Conservation (phyloP, 2,888 invertebrate species). For the Eurois occulta region DNA sequence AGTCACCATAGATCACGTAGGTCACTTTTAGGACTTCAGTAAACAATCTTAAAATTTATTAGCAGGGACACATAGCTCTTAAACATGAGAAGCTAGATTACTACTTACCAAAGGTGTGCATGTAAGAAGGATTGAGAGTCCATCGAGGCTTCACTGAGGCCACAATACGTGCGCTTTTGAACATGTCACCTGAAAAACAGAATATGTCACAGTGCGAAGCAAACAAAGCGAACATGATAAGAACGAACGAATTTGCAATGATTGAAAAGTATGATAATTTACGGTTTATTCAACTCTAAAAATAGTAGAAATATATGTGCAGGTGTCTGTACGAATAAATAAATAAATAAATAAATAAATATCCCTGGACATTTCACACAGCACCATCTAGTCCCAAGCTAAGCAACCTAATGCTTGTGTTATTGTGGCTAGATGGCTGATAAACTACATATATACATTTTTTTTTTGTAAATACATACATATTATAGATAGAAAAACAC, state of each 20-base stretch:
- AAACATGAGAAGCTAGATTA: not conserved
- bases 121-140: slow-evolving; percentile 96
- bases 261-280: not conserved
- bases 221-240: not conserved
- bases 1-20: not conserved
- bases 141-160: slow-evolving; percentile 94
- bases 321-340: too few relatives aligned
- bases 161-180: slow-evolving; percentile 93
- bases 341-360: too few relatives aligned
- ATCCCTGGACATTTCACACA: too few relatives aligned
- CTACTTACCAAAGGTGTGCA: slow-evolving; percentile 95
- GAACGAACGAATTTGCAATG: not conserved
- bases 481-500: too few relatives aligned
- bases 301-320: too few relatives aligned
- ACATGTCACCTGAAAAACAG: slow-evolving; percentile 89
- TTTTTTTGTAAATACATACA: too few relatives aligned
- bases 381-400: too few relatives aligned
- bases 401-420: too few relatives aligned
- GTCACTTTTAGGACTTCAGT: not conserved
- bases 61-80: not conserved
- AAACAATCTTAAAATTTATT: not conserved
- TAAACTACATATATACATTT: too few relatives aligned
- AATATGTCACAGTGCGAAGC: not conserved
- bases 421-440: too few relatives aligned
- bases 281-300: too few relatives aligned